Base-by-base conservation (phyloP, 2,113 vertebrate genomes). In the Paracanthobrama guichenoti region DNA sequence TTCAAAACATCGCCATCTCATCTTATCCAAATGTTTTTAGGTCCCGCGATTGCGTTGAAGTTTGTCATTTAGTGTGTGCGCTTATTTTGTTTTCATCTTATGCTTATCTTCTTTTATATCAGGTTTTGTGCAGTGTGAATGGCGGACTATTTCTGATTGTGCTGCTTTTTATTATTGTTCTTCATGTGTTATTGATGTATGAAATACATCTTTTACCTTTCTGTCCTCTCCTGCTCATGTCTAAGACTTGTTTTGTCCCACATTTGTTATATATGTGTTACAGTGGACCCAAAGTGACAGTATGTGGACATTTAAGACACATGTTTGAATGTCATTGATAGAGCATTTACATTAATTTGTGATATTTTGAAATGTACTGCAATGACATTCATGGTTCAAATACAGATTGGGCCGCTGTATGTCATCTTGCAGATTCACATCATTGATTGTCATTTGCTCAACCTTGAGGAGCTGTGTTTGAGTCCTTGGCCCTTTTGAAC, bases 1-100 rank as follows among this genome's bases (percentile, higher is more conserved):
- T 80, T 80, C 44, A 80, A 80, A 80, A 80, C 78, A 79, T 44
- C 11, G 7, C n/a, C 35, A 60, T n/a, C n/a, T 80, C 16, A 62
- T 80, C 42, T 50, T 26, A 48, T 66, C 24, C 73, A 53, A 53
- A 31, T 55, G 73, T 31, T 20, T 53, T 55, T 55, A 16, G 60
- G 6, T 50, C 2, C 74, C 2, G 22, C 53, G 4, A 57, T 39
- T 77, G 31, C 9, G 2, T 42, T 69, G 18, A 69, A 39, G 35
- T 69, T 69, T 57, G 26, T 60, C 20, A 42, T 66, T 64, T 48
- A 31, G 42, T 48, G 59, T 80, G 59, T 80, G 16, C 5, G 24
- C 46, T 76, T 42, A 24, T 48, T 83, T 73, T 64, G 24, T 60
- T 83, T 73, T 42, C 26, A 31, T 62, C 7, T 42, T 72, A 39